Evolutionary conservation across 2,888 invertebrate species (phyloP).

Genomic region (Rhorus exstirpatorius): DNA sequence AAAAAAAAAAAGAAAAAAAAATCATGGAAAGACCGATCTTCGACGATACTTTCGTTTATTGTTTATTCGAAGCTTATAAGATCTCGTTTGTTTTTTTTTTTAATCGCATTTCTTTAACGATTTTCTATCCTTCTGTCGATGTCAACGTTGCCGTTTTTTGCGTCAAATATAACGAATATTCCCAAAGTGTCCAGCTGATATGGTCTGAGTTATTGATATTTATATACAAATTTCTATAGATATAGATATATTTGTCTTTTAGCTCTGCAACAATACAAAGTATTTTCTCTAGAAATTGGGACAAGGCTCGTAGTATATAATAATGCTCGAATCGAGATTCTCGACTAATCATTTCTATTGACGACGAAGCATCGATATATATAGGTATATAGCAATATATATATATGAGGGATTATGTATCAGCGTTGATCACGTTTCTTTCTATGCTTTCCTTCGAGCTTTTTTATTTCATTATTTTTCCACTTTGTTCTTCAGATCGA

Average conservation of each 20-base stretch:
- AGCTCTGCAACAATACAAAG: constrained; percentile 16
- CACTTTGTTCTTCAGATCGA: constrained; percentile 1
- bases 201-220: too few relatives aligned
- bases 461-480: neutral
- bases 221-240: too few relatives aligned
- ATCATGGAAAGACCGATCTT: too few relatives aligned
- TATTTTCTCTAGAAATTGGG: constrained; percentile 29
- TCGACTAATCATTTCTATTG: constrained; percentile 5
- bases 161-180: too few relatives aligned
- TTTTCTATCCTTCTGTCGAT: too few relatives aligned
- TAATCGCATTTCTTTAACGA: too few relatives aligned
- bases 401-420: neutral
- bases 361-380: constrained; percentile 18
- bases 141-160: too few relatives aligned
- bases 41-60: too few relatives aligned
- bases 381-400: neutral
- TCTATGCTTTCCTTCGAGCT: neutral
- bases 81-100: too few relatives aligned
- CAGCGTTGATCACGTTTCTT: neutral
- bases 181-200: too few relatives aligned
- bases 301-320: constrained; percentile 47
- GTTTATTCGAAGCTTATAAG: too few relatives aligned
- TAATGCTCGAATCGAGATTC: constrained; percentile 15
- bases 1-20: too few relatives aligned
- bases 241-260: constrained; percentile 5